A percentile compares a stretch with the other conserved stretches of the same genome.
phyloP scores from a whole-genome alignment of 2,797 vertebrate species.

The Bradypodion pumilum region DNA sequence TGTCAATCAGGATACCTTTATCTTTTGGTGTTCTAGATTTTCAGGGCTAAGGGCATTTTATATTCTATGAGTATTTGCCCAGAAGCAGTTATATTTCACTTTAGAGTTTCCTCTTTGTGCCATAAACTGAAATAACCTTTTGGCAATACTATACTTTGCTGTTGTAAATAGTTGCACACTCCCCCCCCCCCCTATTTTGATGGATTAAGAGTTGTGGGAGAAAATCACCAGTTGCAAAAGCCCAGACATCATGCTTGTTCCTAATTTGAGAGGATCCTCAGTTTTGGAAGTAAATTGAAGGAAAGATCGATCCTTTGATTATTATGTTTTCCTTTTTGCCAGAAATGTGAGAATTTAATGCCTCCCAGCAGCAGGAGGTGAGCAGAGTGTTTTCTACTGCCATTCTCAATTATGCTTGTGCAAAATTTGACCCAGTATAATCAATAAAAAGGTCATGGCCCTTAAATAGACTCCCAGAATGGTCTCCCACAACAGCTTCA shows the following conservation, averaged over 20 bases:
- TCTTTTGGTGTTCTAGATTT: constrained; percentile 22
- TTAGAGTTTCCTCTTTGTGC: background rate
- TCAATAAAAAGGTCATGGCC: background rate
- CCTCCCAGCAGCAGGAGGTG: background rate
- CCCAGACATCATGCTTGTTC: background rate
- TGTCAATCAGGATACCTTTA: constrained; percentile 17
- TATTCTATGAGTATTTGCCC: background rate
- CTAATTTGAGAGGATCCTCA: background rate
- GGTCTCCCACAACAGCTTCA: background rate
- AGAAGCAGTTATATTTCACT: background rate
- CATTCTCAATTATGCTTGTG: background rate
- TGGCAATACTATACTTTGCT: background rate
- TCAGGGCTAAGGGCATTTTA: constrained; percentile 1
- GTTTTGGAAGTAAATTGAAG: background rate
- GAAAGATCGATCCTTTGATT: background rate
- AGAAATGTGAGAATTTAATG: background rate
- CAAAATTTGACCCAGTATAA: background rate
- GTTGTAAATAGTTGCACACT: background rate
- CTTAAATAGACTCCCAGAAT: background rate
- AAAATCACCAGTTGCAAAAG: background rate
- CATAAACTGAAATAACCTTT: constrained; percentile 24
- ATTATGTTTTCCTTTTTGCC: background rate
- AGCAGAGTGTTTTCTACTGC: background rate
- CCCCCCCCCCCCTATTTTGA: background rate
- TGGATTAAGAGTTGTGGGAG: background rate